Percentiles rank a stretch among this genome's conserved stretches.
phyloP scores from a whole-genome alignment of 2,113 vertebrate species.

The Leiothrix lutea region DNA sequence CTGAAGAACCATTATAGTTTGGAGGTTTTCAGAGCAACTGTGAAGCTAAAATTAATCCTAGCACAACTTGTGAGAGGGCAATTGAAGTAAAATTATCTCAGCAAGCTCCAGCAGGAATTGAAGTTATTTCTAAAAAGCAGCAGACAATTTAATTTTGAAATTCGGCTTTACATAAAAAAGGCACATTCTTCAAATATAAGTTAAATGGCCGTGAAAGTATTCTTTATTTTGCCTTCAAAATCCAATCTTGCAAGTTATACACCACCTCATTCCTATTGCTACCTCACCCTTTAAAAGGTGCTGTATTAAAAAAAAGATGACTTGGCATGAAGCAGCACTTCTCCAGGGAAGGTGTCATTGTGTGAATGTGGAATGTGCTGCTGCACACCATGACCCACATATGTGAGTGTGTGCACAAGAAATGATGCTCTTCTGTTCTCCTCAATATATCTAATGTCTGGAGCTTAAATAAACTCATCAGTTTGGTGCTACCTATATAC shows the following conservation, averaged over 20 bases:
- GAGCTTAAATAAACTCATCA: neutral
- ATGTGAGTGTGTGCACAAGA: neutral
- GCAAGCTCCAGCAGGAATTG: neutral
- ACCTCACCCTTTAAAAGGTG: neutral
- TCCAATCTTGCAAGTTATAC: neutral
- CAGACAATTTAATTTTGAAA: neutral
- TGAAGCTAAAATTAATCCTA: constrained; percentile 47
- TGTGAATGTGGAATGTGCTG: neutral
- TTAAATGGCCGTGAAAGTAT: neutral
- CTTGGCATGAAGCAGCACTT: neutral
- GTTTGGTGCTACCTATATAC: neutral
- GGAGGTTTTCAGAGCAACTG: constrained; percentile 35
- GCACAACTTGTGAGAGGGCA: neutral
- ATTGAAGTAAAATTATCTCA: constrained; percentile 11
- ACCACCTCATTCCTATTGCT: neutral
- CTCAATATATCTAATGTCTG: neutral
- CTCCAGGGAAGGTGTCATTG: neutral
- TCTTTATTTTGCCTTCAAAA: neutral
- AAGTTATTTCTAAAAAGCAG: neutral
- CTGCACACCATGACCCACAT: neutral
- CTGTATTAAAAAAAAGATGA: neutral
- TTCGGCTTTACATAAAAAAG: neutral
- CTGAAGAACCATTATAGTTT: neutral
- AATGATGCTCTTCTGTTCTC: neutral
- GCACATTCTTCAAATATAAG: neutral